Evolutionary conservation across 2,888 invertebrate genomes (phyloP).

Genomic region (Escarpia spicata): DNA sequence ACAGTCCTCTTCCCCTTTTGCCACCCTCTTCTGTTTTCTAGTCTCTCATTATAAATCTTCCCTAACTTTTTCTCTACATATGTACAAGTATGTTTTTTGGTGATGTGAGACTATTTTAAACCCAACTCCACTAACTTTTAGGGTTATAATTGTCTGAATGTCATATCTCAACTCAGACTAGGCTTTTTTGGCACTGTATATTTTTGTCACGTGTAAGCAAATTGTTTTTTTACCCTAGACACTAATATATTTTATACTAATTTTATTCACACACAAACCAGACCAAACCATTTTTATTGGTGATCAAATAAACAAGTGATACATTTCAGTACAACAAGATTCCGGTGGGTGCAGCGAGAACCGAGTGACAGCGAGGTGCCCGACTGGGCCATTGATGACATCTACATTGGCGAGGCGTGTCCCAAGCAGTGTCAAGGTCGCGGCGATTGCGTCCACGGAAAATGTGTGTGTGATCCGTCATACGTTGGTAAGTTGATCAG

Average conservation of each 20-base stretch:
- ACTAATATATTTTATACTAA: neutral
- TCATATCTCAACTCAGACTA: neutral
- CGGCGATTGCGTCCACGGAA: conserved; percentile 56
- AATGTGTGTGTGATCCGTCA: conserved; percentile 50
- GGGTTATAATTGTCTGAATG: no score
- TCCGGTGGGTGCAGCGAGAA: conserved; percentile 63
- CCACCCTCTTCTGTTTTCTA: no score
- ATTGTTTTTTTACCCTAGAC: neutral
- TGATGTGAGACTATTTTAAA: no score
- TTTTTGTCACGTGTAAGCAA: neutral
- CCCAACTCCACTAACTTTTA: neutral
- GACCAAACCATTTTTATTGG: neutral
- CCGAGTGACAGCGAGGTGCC: conserved; percentile 33
- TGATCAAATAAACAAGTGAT: neutral
- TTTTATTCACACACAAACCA: neutral
- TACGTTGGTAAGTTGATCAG: conserved; percentile 48
- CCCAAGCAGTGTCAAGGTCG: conserved; percentile 62
- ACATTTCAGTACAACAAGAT: conserved; percentile 58
- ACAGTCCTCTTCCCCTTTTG: no score
- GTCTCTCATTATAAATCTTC: no score
- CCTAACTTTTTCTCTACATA: no score
- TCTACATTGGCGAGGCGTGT: conserved; percentile 64
- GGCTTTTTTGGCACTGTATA: conserved; percentile 17
- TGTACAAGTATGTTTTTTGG: no score
- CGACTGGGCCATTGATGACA: conserved; percentile 64